Evolutionary conservation across 2,888 invertebrate genomes (phyloP).

Genomic region (Drosophila merina): DNA sequence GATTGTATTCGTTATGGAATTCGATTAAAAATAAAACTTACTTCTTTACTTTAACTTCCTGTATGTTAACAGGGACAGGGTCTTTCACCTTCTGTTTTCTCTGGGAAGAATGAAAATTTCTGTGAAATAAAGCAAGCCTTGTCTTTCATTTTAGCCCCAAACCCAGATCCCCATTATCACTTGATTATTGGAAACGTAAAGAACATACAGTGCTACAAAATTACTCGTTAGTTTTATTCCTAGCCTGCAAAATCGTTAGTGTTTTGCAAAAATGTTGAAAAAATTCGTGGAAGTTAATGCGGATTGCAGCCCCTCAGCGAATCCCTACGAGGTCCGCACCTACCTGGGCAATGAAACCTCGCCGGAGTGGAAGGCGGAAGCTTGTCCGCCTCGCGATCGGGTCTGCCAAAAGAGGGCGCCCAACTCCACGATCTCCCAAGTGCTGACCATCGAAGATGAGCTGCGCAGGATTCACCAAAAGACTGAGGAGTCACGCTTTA

Average conservation of each 20-base stretch:
- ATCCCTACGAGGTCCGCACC: conserved; percentile 81
- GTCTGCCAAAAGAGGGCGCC: conserved; percentile 57
- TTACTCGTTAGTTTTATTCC: conserved; percentile 46
- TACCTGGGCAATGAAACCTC: conserved; percentile 67
- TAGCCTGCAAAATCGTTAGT: conserved; percentile 53
- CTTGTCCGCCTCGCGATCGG: conserved; percentile 63
- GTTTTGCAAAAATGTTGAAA: conserved; percentile 73
- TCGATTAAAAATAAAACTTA: no score
- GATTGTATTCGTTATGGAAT: no score
- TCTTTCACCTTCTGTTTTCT: no score
- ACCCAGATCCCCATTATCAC: not conserved
- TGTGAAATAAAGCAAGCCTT: not conserved
- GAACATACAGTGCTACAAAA: conserved; percentile 47
- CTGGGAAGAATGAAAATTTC: not conserved
- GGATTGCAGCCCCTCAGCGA: conserved; percentile 67
- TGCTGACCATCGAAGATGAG: conserved; percentile 79
- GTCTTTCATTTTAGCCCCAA: not conserved
- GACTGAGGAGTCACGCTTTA: conserved; percentile 71
- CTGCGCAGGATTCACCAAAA: conserved; percentile 72
- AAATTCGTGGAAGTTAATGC: conserved; percentile 78
- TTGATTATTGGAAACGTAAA: conserved; percentile 22
- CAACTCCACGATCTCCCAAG: conserved; percentile 69
- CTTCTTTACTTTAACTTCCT: no score
- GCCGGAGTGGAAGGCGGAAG: conserved; percentile 64
- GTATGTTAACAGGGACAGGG: no score